Conservation (phyloP, 1,140 invertebrate species). For the Pseudomyrmex concolor region DNA sequence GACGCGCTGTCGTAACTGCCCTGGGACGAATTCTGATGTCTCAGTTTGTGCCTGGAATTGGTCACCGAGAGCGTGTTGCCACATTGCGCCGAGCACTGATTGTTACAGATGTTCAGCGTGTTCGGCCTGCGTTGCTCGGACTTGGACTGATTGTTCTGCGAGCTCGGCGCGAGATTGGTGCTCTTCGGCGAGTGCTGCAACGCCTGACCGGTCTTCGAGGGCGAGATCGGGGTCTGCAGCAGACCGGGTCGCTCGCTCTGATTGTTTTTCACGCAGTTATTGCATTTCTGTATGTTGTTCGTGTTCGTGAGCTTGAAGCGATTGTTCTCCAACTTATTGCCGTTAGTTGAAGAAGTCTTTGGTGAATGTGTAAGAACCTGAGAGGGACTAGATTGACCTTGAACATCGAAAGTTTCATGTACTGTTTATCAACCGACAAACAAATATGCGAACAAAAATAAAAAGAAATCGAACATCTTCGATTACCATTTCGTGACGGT, state of each 20-base stretch:
- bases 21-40: conserved; percentile 88
- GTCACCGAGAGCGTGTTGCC: conserved; percentile 84
- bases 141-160: conserved; percentile 78
- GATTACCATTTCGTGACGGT: conserved; percentile 80
- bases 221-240: conserved; percentile 80
- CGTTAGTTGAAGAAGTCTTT: conserved; percentile 78
- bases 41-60: conserved; percentile 84
- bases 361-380: conserved; percentile 74
- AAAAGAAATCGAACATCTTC: neutral
- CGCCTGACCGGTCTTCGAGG: conserved; percentile 77
- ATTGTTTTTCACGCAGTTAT: conserved; percentile 83
- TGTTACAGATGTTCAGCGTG: conserved; percentile 81
- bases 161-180: conserved; percentile 76
- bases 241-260: conserved; percentile 80
- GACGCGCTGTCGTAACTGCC: conserved; percentile 87
- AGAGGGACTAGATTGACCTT: conserved; percentile 82
- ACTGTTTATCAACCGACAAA: neutral
- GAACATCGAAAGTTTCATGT: neutral
- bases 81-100: conserved; percentile 85
- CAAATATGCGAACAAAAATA: neutral
- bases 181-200: conserved; percentile 83
- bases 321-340: conserved; percentile 76
- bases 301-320: conserved; percentile 73
- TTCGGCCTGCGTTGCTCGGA: conserved; percentile 79
- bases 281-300: conserved; percentile 78